Evolutionary conservation across 2,797 vertebrate species (phyloP), one percentile per base, ranked within the genome.

Genomic region (Sternarchorhynchus goeldii): DNA sequence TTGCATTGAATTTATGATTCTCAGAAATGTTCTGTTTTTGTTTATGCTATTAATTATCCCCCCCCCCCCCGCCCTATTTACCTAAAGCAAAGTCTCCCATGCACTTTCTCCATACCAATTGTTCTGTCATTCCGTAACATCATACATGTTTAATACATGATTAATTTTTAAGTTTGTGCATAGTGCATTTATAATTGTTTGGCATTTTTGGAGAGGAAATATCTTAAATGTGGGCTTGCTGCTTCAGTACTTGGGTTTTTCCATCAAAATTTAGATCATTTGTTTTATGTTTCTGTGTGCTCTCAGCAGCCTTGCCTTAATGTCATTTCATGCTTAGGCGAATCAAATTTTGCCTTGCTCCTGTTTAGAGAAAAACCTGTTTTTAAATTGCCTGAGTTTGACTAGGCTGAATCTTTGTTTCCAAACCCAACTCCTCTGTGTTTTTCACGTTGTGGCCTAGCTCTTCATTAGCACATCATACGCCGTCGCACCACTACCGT

Each of bases 401-500:
- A 12, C 45, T 12, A 50, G 12, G 8, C 12, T 1, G 45, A 50
- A 12, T 50, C 45, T 50, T 50, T 50, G 45, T 50, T 50, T 2
- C 2, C 12, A 65, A 6, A 39, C 63, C 21, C 18, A 17, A 65
- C n/a, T 12, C n/a, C 36, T 25, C 8, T 21, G 39, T 67, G 12
- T 68, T 7, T 74, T 79, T 67, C 73, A 41, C 32, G 0, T 57
- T 63, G 71, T 41, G 84, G 78, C 41, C 80, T 81, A 71, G 81
- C 70, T 67, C 57, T 68, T 84, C 78, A 81, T 81, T 85, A 84
- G 84, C 82, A 88, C 88, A 89, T 88, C 81, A 78, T 36, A 85
- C 81, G 85, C 88, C 74, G 87, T 75, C 88, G 84, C 88, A 89
- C 86, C 89, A 85, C 91, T 86, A 90, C 82, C 86, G 91, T 93